Conservation (phyloP, 1,140 invertebrate species). For the Sesamia nonagrioides region DNA sequence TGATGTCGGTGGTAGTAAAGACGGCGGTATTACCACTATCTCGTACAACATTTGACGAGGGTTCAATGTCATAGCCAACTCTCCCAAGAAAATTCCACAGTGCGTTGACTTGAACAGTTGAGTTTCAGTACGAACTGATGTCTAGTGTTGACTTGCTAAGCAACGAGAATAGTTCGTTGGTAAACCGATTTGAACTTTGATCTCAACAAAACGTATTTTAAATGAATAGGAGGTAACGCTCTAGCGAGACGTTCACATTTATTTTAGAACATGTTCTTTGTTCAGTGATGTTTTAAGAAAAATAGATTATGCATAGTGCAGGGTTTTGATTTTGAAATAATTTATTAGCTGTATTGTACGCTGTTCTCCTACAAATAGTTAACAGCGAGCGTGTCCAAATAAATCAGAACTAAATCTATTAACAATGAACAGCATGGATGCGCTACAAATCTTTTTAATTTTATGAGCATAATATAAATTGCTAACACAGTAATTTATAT, state of each 20-base stretch:
- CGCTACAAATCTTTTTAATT: not conserved
- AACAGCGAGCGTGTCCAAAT: not conserved
- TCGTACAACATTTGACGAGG: constrained; percentile 53
- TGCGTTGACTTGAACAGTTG: constrained; percentile 56
- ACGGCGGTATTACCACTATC: constrained; percentile 67
- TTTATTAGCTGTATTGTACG: not conserved
- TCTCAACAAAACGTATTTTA: constrained; percentile 38
- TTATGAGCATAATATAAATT: not conserved
- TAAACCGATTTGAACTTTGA: constrained; percentile 53
- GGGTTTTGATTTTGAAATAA: not conserved
- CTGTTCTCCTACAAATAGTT: not conserved
- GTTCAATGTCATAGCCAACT: constrained; percentile 54
- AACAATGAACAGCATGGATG: not conserved
- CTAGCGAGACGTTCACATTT: constrained; percentile 24
- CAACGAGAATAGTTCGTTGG: constrained; percentile 38
- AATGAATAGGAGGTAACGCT: constrained; percentile 11
- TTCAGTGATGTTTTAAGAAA: constrained; percentile 4
- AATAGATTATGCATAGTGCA: not conserved
- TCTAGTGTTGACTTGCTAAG: constrained; percentile 21
- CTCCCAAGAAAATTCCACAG: constrained; percentile 44
- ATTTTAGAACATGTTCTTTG: constrained; percentile 1
- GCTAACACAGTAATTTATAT: too few relatives aligned
- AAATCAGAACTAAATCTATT: not conserved
- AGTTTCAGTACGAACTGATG: constrained; percentile 13
- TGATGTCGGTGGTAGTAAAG: constrained; percentile 63